phyloP scores from a whole-genome alignment of 2,113 vertebrate genomes.

The Antechinus stuartii region DNA sequence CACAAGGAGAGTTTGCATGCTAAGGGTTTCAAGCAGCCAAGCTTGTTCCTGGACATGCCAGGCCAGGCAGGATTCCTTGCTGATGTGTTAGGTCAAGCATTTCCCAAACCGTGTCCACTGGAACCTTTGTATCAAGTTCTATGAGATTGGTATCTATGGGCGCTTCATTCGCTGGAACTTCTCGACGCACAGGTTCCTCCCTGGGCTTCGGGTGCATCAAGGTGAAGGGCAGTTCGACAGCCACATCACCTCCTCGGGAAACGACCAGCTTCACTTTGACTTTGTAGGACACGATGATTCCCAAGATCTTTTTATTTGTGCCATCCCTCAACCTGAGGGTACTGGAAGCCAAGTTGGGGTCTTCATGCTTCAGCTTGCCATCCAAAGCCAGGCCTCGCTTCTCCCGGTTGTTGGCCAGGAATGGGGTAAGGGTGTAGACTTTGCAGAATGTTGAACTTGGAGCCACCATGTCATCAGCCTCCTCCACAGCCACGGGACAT shows the following conservation, averaged over 20 bases:
- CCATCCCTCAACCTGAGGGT: slow-evolving; percentile 80
- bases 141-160: slow-evolving; percentile 96
- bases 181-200: too few species aligned
- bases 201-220: too few species aligned
- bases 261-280: too few species aligned
- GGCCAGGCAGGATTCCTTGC: slow-evolving; percentile 67
- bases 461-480: slow-evolving; percentile 94
- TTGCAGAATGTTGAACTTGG: slow-evolving; percentile 96
- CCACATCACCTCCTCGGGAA: too few species aligned
- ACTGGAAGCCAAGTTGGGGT: slow-evolving; percentile 98
- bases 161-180: slow-evolving; percentile 92
- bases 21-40: slow-evolving; percentile 78
- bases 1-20: slow-evolving; percentile 72
- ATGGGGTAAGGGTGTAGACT: slow-evolving; percentile 96
- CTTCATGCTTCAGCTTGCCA: slow-evolving; percentile 96
- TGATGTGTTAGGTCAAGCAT: slow-evolving; percentile 30
- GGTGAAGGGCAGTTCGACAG: too few species aligned
- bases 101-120: not conserved
- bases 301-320: too few species aligned
- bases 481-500: slow-evolving; percentile 94
- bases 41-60: slow-evolving; percentile 69
- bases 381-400: slow-evolving; percentile 96
- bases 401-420: slow-evolving; percentile 96
- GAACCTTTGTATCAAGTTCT: slow-evolving; percentile 94
- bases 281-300: too few species aligned